phyloP scores from a whole-genome alignment of 2,888 invertebrate genomes.

The Bibio marci region DNA sequence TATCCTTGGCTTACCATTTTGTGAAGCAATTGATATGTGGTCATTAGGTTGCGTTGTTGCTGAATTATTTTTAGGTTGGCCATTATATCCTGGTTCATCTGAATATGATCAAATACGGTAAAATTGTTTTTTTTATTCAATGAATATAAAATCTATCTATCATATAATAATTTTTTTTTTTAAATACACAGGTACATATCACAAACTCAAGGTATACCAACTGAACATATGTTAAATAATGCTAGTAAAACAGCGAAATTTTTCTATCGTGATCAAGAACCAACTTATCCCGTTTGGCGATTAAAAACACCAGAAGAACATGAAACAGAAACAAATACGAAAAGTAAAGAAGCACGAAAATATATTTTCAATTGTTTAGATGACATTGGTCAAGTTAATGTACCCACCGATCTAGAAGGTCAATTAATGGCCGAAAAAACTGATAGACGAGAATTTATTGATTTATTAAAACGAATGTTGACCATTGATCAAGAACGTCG shows the following conservation, averaged over 20 bases:
- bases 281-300: slow-evolving; percentile 74
- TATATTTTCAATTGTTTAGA: slow-evolving; percentile 99
- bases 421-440: slow-evolving; percentile 94
- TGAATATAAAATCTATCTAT: not conserved
- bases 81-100: slow-evolving; percentile 95
- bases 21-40: slow-evolving; percentile 99
- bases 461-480: slow-evolving; percentile 93
- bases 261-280: slow-evolving; percentile 91
- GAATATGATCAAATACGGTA: slow-evolving; percentile 97
- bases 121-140: slow-evolving; percentile 10
- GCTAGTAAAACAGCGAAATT: slow-evolving; percentile 98
- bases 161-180: no score
- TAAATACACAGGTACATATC: slow-evolving; percentile 72
- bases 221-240: slow-evolving; percentile 91
- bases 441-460: slow-evolving; percentile 93
- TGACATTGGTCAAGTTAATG: slow-evolving; percentile 93
- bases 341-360: slow-evolving; percentile 97
- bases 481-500: slow-evolving; percentile 96
- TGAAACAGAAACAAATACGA: slow-evolving; percentile 92
- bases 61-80: slow-evolving; percentile 98
- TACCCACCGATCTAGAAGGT: slow-evolving; percentile 92
- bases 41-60: slow-evolving; percentile 98
- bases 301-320: slow-evolving; percentile 95
- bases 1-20: slow-evolving; percentile 93
- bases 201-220: slow-evolving; percentile 93